A percentile compares a stretch with the other conserved stretches of the same genome.
Evolutionary conservation across 2,113 vertebrate species (phyloP).

Genomic region (Stegastes partitus): DNA sequence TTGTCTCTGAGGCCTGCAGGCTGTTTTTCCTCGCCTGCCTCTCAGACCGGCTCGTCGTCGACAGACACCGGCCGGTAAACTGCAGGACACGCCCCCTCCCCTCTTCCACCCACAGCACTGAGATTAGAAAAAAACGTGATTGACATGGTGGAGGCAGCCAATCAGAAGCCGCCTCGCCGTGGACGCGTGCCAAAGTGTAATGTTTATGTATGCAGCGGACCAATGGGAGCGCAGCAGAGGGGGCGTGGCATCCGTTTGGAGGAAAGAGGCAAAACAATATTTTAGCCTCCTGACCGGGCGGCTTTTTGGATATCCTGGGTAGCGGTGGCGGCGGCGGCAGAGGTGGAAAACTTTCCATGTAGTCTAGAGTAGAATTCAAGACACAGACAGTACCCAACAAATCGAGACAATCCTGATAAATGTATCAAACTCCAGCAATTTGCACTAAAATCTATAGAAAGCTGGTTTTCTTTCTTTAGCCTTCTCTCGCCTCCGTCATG

Average conservation of each 20-base stretch:
- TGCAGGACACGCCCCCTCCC: slow-evolving; percentile 72
- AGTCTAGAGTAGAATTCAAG: slow-evolving; percentile 66
- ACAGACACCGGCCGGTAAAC: slow-evolving; percentile 86
- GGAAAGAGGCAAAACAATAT: slow-evolving; percentile 87
- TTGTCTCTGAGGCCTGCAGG: slow-evolving; percentile 30
- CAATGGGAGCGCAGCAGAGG: slow-evolving; percentile 79
- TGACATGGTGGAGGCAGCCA: slow-evolving; percentile 67
- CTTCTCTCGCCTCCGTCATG: slow-evolving; percentile 56
- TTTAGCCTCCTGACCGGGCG: slow-evolving; percentile 81
- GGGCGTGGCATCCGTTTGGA: slow-evolving; percentile 82
- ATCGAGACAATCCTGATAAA: slow-evolving; percentile 81
- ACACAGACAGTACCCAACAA: slow-evolving; percentile 41
- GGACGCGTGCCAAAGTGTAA: slow-evolving; percentile 85
- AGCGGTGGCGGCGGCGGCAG: slow-evolving; percentile 49
- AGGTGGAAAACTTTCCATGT: slow-evolving; percentile 68
- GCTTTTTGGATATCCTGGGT: slow-evolving; percentile 75
- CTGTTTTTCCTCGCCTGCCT: slow-evolving; percentile 37
- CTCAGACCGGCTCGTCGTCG: slow-evolving; percentile 58
- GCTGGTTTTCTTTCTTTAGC: slow-evolving; percentile 81
- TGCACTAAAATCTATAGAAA: slow-evolving; percentile 79
- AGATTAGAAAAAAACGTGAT: slow-evolving; percentile 52
- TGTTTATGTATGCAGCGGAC: slow-evolving; percentile 80
- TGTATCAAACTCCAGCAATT: slow-evolving; percentile 78
- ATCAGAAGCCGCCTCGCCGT: slow-evolving; percentile 63
- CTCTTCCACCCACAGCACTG: slow-evolving; percentile 53